Conservation (phyloP, 30 jellyfish, hydroid and myxozoan genomes). For the Turritopsis rubra region DNA sequence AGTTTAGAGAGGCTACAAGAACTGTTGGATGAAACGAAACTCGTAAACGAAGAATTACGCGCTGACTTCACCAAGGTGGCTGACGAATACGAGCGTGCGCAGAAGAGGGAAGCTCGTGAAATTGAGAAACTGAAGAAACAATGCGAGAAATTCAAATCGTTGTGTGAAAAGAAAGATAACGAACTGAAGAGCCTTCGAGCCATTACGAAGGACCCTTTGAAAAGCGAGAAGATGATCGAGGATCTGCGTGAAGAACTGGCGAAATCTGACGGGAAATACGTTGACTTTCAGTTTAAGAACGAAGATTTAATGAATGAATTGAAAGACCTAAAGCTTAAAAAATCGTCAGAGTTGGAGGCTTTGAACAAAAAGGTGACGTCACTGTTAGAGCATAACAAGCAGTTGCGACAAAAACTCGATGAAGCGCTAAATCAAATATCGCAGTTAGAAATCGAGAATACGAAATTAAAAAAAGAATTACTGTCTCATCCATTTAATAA, state of each 20-base stretch:
- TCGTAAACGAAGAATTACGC: conserved; percentile 25
- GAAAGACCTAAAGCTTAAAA: neutral
- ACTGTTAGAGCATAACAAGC: conserved; percentile 25
- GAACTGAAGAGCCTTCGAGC: conserved; percentile 15
- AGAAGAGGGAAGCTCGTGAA: conserved; percentile 23
- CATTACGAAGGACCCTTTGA: conserved; percentile 7
- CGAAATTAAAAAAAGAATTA: conserved; percentile 5
- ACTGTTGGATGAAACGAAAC: conserved; percentile 13
- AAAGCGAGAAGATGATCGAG: conserved; percentile 12
- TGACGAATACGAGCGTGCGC: conserved; percentile 25
- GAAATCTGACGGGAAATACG: conserved; percentile 7
- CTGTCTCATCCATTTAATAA: conserved; percentile 8
- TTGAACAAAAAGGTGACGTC: conserved; percentile 2
- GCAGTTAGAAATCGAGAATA: conserved; percentile 12
- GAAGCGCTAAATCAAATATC: conserved; percentile 21
- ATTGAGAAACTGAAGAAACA: conserved; percentile 25
- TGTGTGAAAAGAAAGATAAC: conserved; percentile 21
- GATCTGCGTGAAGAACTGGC: conserved; percentile 26
- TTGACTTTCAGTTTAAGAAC: conserved; percentile 10
- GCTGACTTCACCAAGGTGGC: conserved; percentile 22
- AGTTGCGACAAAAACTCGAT: conserved; percentile 27
- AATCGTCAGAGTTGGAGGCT: neutral
- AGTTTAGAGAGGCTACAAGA: conserved; percentile 17
- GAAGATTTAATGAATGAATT: conserved; percentile 8
- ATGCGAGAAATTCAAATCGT: conserved; percentile 15